A percentile compares a stretch with the other conserved stretches of the same genome.
These are phyloP conservation scores for Sinodicranocentrus sp. DNA, from an alignment of 2,888 invertebrate genomes.

Conservation along the genomic window DNA sequence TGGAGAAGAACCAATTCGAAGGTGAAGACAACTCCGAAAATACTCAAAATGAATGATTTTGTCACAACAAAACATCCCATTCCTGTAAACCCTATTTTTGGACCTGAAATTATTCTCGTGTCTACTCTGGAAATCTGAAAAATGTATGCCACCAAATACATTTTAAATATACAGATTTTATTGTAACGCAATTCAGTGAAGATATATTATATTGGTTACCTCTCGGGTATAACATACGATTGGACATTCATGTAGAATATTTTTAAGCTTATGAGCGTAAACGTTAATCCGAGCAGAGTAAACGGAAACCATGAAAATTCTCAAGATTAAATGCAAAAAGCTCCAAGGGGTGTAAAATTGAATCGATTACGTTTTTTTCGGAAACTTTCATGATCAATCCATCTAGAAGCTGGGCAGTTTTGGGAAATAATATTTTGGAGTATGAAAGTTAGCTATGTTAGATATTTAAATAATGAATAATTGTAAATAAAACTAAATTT, in stretches of 20 bases:
- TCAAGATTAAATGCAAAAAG: slow-evolving; percentile 69
- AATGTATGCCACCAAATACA: too few species aligned
- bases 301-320: slow-evolving; percentile 62
- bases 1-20: slow-evolving; percentile 73
- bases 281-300: slow-evolving; percentile 69
- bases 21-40: slow-evolving; percentile 70
- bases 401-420: slow-evolving; percentile 30
- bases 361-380: slow-evolving; percentile 24
- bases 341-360: slow-evolving; percentile 73
- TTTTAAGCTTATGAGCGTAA: slow-evolving; percentile 64
- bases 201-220: too few species aligned
- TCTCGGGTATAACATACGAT: slow-evolving; percentile 23
- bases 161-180: too few species aligned
- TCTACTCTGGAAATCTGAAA: slow-evolving; percentile 41
- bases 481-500: too few species aligned
- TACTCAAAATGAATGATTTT: slow-evolving; percentile 62
- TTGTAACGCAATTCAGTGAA: too few species aligned
- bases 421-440: neutral
- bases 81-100: slow-evolving; percentile 49
- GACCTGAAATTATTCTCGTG: slow-evolving; percentile 50
- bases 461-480: slow-evolving; percentile 65
- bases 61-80: slow-evolving; percentile 61
- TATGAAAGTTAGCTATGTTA: slow-evolving; percentile 50
- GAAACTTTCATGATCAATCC: slow-evolving; percentile 46
- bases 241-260: slow-evolving; percentile 69